These are phyloP conservation scores for Nemopilema nomurai DNA, from an alignment of 30 jellyfish, hydroid and myxozoan genomes.

Conservation along the genomic window DNA sequence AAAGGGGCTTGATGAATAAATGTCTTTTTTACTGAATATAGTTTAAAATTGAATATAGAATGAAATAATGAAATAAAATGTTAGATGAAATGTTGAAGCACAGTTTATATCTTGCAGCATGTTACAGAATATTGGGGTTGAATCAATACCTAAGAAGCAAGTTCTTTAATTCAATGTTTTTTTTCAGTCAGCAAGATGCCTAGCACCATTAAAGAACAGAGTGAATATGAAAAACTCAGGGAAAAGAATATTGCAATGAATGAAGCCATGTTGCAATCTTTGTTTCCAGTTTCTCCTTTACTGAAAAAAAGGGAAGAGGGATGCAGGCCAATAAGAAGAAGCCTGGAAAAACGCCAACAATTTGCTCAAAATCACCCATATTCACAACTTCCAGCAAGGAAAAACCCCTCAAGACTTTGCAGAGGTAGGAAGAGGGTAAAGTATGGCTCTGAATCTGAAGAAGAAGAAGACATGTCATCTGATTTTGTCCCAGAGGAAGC, in stretches of 20 bases:
- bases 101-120: no score
- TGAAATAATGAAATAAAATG: no score
- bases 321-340: neutral
- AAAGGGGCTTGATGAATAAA: no score
- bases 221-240: constrained; percentile 73
- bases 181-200: neutral
- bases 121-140: no score
- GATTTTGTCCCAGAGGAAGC: constrained; percentile 30
- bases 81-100: no score
- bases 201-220: neutral
- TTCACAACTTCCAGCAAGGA: constrained; percentile 32
- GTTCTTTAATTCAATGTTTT: no score
- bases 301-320: neutral
- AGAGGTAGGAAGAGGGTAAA: constrained; percentile 22
- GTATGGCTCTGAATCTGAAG: constrained; percentile 44
- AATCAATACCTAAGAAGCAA: neutral
- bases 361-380: neutral
- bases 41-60: no score
- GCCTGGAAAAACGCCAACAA: constrained; percentile 1
- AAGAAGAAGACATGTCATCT: constrained; percentile 45
- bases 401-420: constrained; percentile 65
- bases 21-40: no score
- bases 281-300: constrained; percentile 72
- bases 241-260: constrained; percentile 67
- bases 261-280: constrained; percentile 65